Evolutionary conservation across 1,140 invertebrate species (phyloP).

Genomic region (Halictus rubicundus): DNA sequence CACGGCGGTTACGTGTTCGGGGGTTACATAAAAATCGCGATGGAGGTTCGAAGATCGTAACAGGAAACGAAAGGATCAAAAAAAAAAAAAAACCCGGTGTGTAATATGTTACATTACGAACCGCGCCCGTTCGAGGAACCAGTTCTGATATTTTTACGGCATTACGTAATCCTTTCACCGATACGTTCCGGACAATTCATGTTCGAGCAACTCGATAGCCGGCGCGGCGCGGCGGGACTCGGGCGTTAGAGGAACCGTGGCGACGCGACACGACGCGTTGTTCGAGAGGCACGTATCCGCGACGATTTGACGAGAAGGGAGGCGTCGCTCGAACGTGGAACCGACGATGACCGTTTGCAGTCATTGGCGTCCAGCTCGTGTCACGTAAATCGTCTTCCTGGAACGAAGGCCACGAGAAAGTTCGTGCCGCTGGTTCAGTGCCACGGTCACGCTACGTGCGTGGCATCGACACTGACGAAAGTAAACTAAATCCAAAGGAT

Average conservation of each 20-base stretch:
- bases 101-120: not conserved
- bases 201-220: not conserved
- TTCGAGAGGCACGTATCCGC: conserved; percentile 10
- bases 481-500: conserved; percentile 77
- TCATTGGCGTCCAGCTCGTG: conserved; percentile 67
- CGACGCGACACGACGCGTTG: not conserved
- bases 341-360: conserved; percentile 55
- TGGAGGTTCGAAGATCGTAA: not conserved
- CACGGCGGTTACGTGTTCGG: no score
- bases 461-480: conserved; percentile 75
- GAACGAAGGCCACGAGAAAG: conserved; percentile 74
- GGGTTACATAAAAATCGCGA: not conserved
- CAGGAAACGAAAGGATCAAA: no score
- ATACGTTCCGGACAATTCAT: not conserved
- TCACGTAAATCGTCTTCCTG: conserved; percentile 63
- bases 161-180: conserved; percentile 19
- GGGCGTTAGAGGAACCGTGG: not conserved
- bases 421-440: conserved; percentile 76
- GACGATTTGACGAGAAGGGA: conserved; percentile 7
- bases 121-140: not conserved
- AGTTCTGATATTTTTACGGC: not conserved
- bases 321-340: conserved; percentile 40
- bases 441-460: conserved; percentile 77
- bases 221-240: no score
- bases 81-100: not conserved